Conservation (phyloP, 2,888 invertebrate species). For the Microdon myrmicae region DNA sequence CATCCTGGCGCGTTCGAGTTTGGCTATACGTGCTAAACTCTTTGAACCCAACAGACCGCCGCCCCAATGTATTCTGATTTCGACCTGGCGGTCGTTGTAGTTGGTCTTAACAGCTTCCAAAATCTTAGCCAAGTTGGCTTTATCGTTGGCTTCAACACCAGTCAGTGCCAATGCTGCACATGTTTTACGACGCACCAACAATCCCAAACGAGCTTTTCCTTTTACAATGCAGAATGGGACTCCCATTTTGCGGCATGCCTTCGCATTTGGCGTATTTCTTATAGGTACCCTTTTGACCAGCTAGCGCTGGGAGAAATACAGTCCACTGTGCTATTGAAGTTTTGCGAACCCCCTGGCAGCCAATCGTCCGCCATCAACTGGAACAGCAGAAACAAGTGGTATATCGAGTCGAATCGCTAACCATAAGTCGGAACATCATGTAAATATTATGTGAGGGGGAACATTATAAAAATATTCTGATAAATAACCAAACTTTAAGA, state of each 20-base stretch:
- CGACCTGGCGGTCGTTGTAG: constrained; percentile 98
- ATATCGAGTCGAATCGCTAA: too few species aligned
- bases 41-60: constrained; percentile 96
- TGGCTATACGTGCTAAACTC: constrained; percentile 93
- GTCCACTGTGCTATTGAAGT: too few species aligned
- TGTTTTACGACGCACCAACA: constrained; percentile 95
- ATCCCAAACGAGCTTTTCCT: constrained; percentile 95
- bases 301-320: too few species aligned
- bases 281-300: too few species aligned
- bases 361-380: too few species aligned
- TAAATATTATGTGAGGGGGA: too few species aligned
- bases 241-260: constrained; percentile 99
- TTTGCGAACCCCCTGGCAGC: too few species aligned
- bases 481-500: too few species aligned
- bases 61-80: constrained; percentile 98
- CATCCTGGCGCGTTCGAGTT: constrained; percentile 96
- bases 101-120: constrained; percentile 96
- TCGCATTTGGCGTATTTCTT: too few species aligned
- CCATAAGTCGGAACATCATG: too few species aligned
- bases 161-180: constrained; percentile 90
- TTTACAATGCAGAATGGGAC: constrained; percentile 99
- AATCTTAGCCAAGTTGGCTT: constrained; percentile 88
- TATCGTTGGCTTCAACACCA: constrained; percentile 87
- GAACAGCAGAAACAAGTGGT: too few species aligned
- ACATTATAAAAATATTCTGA: too few species aligned